phyloP scores from a whole-genome alignment of 2,113 vertebrate species.

The Larimichthys crocea region DNA sequence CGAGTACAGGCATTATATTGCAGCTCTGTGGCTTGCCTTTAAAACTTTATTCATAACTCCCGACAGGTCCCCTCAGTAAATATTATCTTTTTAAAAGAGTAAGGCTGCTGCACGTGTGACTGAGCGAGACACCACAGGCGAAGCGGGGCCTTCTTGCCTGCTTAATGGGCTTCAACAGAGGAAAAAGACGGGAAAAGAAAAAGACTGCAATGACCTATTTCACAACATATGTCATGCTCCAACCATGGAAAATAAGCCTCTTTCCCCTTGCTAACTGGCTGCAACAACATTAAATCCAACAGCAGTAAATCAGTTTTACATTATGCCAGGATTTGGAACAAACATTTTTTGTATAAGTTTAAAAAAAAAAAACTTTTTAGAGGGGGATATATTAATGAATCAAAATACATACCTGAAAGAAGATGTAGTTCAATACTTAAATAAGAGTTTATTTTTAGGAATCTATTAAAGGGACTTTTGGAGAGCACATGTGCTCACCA shows the following conservation, averaged over 20 bases:
- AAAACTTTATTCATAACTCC: constrained; percentile 51
- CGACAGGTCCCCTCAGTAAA: constrained; percentile 64
- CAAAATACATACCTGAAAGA: constrained; percentile 36
- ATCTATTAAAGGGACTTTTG: constrained; percentile 39
- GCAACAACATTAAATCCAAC: constrained; percentile 64
- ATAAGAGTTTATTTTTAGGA: constrained; percentile 54
- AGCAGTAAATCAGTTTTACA: constrained; percentile 74
- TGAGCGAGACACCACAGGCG: constrained; percentile 44
- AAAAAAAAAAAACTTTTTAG: constrained; percentile 34
- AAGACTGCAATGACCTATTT: constrained; percentile 69
- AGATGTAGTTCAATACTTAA: constrained; percentile 37
- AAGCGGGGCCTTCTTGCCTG: constrained; percentile 26
- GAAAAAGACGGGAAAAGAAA: constrained; percentile 61
- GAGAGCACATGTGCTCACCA: background rate
- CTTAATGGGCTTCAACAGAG: constrained; percentile 64
- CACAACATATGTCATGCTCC: constrained; percentile 68
- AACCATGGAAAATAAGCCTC: constrained; percentile 73
- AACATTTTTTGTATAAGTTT: constrained; percentile 10
- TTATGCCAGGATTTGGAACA: constrained; percentile 46
- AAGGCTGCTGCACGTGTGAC: constrained; percentile 45
- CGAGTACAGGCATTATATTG: constrained; percentile 12
- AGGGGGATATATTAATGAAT: constrained; percentile 41
- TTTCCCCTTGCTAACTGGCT: constrained; percentile 64
- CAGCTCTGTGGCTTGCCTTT: constrained; percentile 30
- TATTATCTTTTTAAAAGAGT: constrained; percentile 70